Evolutionary conservation across 2,113 vertebrate genomes (phyloP).

Genomic region (Arizona elegans): DNA sequence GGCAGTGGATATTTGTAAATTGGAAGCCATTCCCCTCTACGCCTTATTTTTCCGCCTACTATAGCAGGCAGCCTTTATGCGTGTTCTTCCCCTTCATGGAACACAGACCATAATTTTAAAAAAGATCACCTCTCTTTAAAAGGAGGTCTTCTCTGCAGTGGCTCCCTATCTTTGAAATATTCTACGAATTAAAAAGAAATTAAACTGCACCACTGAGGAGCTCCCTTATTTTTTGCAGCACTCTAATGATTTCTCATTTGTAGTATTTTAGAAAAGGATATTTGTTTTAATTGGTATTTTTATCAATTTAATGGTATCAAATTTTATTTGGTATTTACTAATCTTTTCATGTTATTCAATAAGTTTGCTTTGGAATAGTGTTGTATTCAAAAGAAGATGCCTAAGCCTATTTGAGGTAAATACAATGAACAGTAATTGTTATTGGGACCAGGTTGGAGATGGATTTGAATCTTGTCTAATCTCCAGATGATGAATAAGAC

Average conservation of each 20-base stretch:
- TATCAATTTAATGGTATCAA: neutral
- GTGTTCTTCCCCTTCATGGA: neutral
- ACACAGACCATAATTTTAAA: neutral
- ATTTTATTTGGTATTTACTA: neutral
- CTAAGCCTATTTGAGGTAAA: neutral
- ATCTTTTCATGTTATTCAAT: neutral
- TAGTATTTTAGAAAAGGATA: neutral
- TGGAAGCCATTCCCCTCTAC: neutral
- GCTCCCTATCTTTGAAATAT: neutral
- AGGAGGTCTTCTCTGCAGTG: neutral
- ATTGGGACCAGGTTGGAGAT: neutral
- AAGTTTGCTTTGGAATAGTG: neutral
- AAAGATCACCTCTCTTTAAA: neutral
- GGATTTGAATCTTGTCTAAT: neutral
- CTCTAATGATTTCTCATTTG: neutral
- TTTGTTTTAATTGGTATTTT: neutral
- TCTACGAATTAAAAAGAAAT: neutral
- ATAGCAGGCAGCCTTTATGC: neutral
- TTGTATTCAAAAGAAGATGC: neutral
- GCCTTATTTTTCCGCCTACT: neutral
- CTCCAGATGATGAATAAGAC: neutral
- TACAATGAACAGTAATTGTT: neutral
- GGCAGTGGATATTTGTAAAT: neutral
- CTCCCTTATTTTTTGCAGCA: neutral
- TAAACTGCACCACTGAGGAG: neutral